These are phyloP conservation scores for Tragelaphus eurycerus DNA, from an alignment of 2,797 vertebrate genomes.

Conservation along the genomic window DNA sequence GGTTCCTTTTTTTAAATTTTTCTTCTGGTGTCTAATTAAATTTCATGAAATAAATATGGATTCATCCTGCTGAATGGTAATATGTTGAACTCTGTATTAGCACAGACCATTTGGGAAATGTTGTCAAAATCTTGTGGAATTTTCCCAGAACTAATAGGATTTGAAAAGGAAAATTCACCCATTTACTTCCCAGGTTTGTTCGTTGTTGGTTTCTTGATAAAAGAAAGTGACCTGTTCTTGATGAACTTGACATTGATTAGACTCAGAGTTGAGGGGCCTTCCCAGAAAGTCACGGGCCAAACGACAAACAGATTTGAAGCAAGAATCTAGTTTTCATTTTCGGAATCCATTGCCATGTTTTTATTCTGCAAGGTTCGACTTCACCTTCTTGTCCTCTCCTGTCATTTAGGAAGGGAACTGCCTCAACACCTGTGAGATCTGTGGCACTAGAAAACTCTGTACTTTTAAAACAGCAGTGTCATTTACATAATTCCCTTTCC, in stretches of 20 bases:
- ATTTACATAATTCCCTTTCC: conserved; percentile 67
- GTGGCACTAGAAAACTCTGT: conserved; percentile 16
- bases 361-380: neutral
- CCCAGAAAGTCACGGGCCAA: neutral
- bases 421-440: conserved; percentile 26
- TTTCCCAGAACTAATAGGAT: conserved; percentile 34
- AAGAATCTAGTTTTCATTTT: neutral
- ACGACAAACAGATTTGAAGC: neutral
- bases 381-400: conserved; percentile 19
- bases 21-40: conserved; percentile 61
- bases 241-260: conserved; percentile 52
- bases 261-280: neutral
- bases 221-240: conserved; percentile 51
- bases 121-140: conserved; percentile 58
- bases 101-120: conserved; percentile 38
- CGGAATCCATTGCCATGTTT: neutral
- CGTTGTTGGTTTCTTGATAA: conserved; percentile 28
- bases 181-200: conserved; percentile 51
- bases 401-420: neutral
- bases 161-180: conserved; percentile 64
- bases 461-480: neutral
- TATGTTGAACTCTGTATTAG: conserved; percentile 57
- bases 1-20: conserved; percentile 13
- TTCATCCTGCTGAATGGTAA: conserved; percentile 54
- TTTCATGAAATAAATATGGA: conserved; percentile 67